A percentile compares a stretch with the other conserved stretches of the same genome.
Conservation (phyloP, 2,113 vertebrate species). For the Nansenia antarctica region DNA sequence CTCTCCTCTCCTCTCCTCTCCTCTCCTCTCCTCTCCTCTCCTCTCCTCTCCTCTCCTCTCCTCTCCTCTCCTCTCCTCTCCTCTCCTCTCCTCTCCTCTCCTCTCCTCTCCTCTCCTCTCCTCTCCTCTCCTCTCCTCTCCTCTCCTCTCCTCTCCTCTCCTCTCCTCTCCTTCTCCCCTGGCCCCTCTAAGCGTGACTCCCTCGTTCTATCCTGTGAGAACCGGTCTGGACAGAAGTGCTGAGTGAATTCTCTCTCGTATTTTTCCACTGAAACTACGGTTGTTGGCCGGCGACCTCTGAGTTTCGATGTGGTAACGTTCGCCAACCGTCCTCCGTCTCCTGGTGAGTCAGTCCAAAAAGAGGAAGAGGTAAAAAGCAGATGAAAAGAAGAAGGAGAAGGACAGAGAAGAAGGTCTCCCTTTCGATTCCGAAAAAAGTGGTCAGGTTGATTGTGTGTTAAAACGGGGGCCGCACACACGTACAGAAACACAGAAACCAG, state of each 20-base stretch:
- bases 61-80: slow-evolving; percentile 31
- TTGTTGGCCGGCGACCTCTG: slow-evolving; percentile 20
- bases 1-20: too few species aligned
- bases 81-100: slow-evolving; percentile 34
- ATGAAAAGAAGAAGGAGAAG: slow-evolving; percentile 45
- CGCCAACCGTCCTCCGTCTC: slow-evolving; percentile 41
- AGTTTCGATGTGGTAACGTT: slow-evolving; percentile 69
- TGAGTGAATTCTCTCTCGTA: slow-evolving; percentile 39
- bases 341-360: slow-evolving; percentile 64
- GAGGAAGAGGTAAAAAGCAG: slow-evolving; percentile 59
- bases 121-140: slow-evolving; percentile 51
- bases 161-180: slow-evolving; percentile 19
- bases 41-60: not conserved
- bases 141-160: too few species aligned
- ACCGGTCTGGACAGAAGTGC: slow-evolving; percentile 32
- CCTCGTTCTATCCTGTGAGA: slow-evolving; percentile 14
- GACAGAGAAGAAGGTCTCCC: slow-evolving; percentile 20
- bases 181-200: slow-evolving; percentile 40
- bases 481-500: too few species aligned
- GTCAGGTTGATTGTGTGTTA: slow-evolving; percentile 18
- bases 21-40: too few species aligned
- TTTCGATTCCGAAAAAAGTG: slow-evolving; percentile 53
- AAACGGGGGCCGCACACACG: not conserved
- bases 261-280: slow-evolving; percentile 65
- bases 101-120: slow-evolving; percentile 43